Conservation (phyloP, 2,888 invertebrate species). For the Digitonthophagus gazella region DNA sequence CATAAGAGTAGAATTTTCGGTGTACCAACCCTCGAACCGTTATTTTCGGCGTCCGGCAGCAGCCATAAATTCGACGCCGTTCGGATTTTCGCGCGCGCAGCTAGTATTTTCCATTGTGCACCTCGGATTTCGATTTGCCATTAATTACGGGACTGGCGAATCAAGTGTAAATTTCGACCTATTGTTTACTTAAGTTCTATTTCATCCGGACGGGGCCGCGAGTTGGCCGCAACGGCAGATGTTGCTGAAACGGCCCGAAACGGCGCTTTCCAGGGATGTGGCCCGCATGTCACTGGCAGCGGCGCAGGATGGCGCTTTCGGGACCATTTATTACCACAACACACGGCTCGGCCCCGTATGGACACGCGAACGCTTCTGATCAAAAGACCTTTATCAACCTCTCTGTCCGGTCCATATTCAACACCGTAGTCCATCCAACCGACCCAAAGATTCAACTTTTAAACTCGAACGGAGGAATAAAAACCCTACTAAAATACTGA, state of each 20-base stretch:
- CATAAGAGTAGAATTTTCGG: background rate
- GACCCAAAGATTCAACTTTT: background rate
- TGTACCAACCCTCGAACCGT: background rate
- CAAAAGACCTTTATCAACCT: slow-evolving; percentile 8
- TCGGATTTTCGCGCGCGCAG: background rate
- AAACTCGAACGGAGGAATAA: background rate
- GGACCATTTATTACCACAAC: slow-evolving; percentile 35
- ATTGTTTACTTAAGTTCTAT: slow-evolving; percentile 17
- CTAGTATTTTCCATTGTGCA: background rate
- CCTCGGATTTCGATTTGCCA: slow-evolving; percentile 2
- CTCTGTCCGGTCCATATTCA: background rate
- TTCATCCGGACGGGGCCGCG: slow-evolving; percentile 8
- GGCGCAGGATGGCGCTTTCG: slow-evolving; percentile 30
- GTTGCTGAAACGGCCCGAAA: slow-evolving; percentile 13
- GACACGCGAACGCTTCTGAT: slow-evolving; percentile 32
- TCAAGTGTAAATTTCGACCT: slow-evolving; percentile 10
- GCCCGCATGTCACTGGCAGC: slow-evolving; percentile 31
- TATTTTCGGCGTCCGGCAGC: background rate
- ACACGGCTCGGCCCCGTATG: slow-evolving; percentile 30
- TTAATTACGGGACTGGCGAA: slow-evolving; percentile 11
- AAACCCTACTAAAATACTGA: too few relatives aligned
- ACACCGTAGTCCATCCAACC: background rate
- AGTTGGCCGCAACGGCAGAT: slow-evolving; percentile 15
- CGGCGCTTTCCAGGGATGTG: slow-evolving; percentile 23
- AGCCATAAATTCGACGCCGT: background rate